Base-by-base conservation (phyloP, 1,140 invertebrate species). In the Drosophila sturtevanti region DNA sequence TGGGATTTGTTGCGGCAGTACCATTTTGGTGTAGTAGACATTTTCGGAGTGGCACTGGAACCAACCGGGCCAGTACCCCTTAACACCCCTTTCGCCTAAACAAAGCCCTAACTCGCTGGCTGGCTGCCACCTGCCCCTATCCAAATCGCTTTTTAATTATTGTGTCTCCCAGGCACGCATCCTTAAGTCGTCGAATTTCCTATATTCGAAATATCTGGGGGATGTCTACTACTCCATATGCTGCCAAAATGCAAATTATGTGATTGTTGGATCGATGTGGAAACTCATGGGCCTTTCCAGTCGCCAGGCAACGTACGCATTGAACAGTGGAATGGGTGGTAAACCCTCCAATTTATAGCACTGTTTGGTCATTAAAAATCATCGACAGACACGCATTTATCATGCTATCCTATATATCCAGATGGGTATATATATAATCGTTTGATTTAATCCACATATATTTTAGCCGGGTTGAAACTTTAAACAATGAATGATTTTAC, bases 1-100 rank as follows among this genome's bases (percentile, higher is more conserved):
- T 90, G 89, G 65, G 89, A 90, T 90, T 91, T 91, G 76, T 91
- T 91, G 72, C 89, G 89, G 86, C 89, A 91, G 85, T 91, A 91
- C 89, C 89, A 91, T 72, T 91, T 91, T 67, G 89, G 89, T 60
- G 89, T 91, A 24, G 81, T 91, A 71, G 89, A 89, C 89, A 91
- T 91, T 82, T 89, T 81, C 56, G 72, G 56, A 66, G 59, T 80
- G 3, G 16, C 21, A 48, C 16, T 21, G 66, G 51, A 63, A 61
- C 65, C 51, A 55, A 62, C 65, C 76, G 37, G 55, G 65, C 22
- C n/a, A n/a, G n/a, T 44, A 31, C 5, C 27, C 27, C 27, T 6
- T 31, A 4, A 31, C 37, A 14, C 64, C 34, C 64, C 21, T 18
- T 27, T 37, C 9, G 18, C 38, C 58, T n/a, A n/a, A 27, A 16